phyloP scores from a whole-genome alignment of 2,888 invertebrate genomes.

The Polymixis lichenea region DNA sequence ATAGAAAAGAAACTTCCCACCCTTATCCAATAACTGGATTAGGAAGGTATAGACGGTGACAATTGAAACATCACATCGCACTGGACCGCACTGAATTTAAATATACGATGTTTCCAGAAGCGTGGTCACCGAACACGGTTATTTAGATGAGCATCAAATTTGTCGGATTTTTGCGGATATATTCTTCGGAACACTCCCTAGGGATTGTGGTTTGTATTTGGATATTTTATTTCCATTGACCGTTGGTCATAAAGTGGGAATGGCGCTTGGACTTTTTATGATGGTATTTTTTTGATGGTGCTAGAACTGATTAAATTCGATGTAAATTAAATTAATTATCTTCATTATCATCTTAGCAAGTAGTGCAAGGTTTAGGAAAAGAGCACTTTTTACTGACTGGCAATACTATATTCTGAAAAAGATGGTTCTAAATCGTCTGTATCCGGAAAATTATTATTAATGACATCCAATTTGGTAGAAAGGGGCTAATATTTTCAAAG shows the following conservation, averaged over 20 bases:
- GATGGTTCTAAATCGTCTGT: not conserved
- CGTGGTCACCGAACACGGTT: constrained; percentile 77
- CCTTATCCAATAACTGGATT: constrained; percentile 86
- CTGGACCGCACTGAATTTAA: constrained; percentile 86
- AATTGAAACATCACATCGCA: constrained; percentile 85
- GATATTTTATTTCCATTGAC: constrained; percentile 67
- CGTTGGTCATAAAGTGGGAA: constrained; percentile 63
- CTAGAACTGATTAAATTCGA: not conserved
- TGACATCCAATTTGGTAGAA: constrained; percentile 8
- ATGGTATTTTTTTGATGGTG: not conserved
- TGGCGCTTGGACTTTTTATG: constrained; percentile 38
- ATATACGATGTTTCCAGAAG: constrained; percentile 83
- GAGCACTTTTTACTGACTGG: too few species aligned
- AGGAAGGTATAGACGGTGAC: constrained; percentile 80
- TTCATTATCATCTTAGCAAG: not conserved
- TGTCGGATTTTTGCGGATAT: constrained; percentile 72
- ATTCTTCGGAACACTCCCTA: constrained; percentile 65
- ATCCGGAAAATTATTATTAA: constrained; percentile 13
- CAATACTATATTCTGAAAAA: not conserved
- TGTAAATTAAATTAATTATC: not conserved
- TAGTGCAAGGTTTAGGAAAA: not conserved
- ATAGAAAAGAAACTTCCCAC: constrained; percentile 68
- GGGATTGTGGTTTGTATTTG: constrained; percentile 61
- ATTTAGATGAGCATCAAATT: constrained; percentile 84
- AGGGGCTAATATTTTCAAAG: constrained; percentile 44